Evolutionary conservation across 2,797 vertebrate genomes (phyloP).

Genomic region (Gallirallus australis): DNA sequence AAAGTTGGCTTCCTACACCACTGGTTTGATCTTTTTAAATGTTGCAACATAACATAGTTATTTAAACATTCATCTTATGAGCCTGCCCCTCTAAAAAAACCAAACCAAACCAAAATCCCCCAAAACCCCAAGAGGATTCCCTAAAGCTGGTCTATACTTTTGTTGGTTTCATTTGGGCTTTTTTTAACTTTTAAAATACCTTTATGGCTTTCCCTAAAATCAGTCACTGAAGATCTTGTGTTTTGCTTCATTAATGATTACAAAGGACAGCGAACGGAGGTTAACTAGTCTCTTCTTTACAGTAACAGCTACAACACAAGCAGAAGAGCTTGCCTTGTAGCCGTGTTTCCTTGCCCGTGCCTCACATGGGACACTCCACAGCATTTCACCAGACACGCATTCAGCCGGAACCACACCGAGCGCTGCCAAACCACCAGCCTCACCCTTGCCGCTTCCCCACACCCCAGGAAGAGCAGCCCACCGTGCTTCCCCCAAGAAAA

Average conservation of each 20-base stretch:
- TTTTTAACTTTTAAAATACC: background rate
- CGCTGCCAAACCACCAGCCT: background rate
- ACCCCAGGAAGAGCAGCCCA: background rate
- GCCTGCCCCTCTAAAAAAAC: background rate
- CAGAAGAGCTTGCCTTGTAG: conserved; percentile 24
- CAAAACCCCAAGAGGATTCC: background rate
- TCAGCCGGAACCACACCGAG: background rate
- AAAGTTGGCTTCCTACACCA: background rate
- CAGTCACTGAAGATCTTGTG: background rate
- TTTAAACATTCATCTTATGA: background rate
- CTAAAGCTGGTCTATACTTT: background rate
- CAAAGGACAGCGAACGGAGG: background rate
- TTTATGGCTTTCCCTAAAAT: background rate
- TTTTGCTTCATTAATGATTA: background rate
- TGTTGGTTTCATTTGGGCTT: no score
- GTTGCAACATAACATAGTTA: background rate
- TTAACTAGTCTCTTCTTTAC: background rate
- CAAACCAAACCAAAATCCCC: background rate
- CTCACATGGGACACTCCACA: conserved; percentile 60
- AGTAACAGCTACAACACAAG: background rate
- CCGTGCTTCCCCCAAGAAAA: background rate
- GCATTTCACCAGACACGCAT: background rate
- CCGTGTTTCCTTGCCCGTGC: conserved; percentile 19
- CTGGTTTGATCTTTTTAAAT: background rate
- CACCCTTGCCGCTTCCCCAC: background rate